Evolutionary conservation across 2,113 vertebrate genomes (phyloP).

Genomic region (Dascyllus trimaculatus): DNA sequence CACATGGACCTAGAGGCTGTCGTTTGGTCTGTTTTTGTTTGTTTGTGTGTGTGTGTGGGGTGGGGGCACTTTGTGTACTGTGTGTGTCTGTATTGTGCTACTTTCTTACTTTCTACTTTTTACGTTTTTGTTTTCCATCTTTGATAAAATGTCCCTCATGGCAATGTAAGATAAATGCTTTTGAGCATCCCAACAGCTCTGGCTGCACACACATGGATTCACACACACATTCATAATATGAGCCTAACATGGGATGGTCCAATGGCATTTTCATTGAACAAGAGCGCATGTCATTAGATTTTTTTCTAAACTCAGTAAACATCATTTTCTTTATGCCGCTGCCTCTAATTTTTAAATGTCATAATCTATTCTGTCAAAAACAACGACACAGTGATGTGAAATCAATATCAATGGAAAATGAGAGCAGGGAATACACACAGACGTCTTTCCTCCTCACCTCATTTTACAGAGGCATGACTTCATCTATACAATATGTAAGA

Average conservation of each 20-base stretch:
- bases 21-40: slow-evolving; percentile 33
- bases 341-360: slow-evolving; percentile 27
- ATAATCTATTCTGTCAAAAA: slow-evolving; percentile 21
- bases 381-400: slow-evolving; percentile 14
- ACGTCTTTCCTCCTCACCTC: slow-evolving; percentile 16
- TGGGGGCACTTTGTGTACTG: slow-evolving; percentile 6
- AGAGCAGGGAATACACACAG: slow-evolving; percentile 7
- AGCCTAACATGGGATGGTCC: background rate
- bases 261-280: background rate
- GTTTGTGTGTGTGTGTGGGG: background rate
- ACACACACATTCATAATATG: background rate
- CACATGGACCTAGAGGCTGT: slow-evolving; percentile 52
- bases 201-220: background rate
- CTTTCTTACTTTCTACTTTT: slow-evolving; percentile 5
- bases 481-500: slow-evolving; percentile 29
- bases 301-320: background rate
- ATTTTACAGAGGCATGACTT: slow-evolving; percentile 27
- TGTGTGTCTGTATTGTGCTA: slow-evolving; percentile 20
- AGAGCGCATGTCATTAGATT: background rate
- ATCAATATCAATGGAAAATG: slow-evolving; percentile 34
- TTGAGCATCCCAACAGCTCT: background rate
- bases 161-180: slow-evolving; percentile 26
- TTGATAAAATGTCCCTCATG: slow-evolving; percentile 9
- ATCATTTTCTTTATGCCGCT: slow-evolving; percentile 18
- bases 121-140: slow-evolving; percentile 29